Evolutionary conservation across 2,888 invertebrate genomes (phyloP).

Genomic region (Corbicula japonica): DNA sequence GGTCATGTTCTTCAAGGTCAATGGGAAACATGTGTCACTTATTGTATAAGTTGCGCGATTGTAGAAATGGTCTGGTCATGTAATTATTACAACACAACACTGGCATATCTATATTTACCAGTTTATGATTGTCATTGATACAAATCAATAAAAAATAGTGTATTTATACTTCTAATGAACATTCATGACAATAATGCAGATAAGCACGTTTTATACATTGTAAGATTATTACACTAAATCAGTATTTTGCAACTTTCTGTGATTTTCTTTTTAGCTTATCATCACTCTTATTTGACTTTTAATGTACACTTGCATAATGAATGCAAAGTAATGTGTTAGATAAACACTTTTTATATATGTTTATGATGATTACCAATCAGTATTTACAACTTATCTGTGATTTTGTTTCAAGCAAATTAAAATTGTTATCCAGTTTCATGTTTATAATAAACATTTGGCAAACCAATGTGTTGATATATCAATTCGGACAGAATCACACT

Average conservation of each 20-base stretch:
- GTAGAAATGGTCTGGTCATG: neutral
- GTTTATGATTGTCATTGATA: neutral
- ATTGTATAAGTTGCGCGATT: neutral
- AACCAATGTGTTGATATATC: slow-evolving; percentile 1
- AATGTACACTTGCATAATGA: neutral
- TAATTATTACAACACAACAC: neutral
- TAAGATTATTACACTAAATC: neutral
- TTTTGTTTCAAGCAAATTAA: neutral
- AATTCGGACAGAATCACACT: neutral
- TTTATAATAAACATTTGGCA: neutral
- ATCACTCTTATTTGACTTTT: neutral
- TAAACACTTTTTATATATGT: neutral
- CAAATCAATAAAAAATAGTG: neutral
- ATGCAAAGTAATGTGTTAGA: neutral
- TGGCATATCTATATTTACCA: neutral
- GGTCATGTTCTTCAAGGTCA: neutral
- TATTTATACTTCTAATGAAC: neutral
- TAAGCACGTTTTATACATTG: neutral
- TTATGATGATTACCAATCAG: neutral
- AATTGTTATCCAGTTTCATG: neutral
- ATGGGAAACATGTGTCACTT: neutral
- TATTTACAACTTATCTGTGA: neutral
- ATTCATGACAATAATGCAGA: neutral
- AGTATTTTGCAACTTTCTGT: neutral
- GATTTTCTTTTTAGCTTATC: neutral